These are phyloP conservation scores for Pseudomugil gertrudae DNA, from an alignment of 2,797 vertebrate genomes.

Conservation along the genomic window DNA sequence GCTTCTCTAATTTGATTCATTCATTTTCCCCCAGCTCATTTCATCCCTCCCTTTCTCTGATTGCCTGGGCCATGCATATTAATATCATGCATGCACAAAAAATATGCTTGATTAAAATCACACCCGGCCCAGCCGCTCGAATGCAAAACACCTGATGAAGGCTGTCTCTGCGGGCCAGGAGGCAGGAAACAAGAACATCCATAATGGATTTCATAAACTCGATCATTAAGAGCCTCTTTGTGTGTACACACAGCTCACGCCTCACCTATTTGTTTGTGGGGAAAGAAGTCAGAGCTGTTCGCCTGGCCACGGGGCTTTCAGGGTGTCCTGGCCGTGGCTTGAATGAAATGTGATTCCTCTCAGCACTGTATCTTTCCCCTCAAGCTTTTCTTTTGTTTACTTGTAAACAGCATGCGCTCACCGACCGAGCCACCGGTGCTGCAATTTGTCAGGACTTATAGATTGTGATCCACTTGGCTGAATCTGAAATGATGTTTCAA, in stretches of 20 bases:
- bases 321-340: constrained; percentile 46
- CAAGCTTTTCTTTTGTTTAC: constrained; percentile 58
- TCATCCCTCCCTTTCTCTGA: constrained; percentile 46
- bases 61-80: constrained; percentile 69
- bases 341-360: constrained; percentile 57
- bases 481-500: constrained; percentile 50
- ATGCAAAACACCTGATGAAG: constrained; percentile 43
- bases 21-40: constrained; percentile 68
- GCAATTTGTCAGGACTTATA: constrained; percentile 60
- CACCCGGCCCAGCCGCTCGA: constrained; percentile 43
- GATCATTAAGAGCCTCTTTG: constrained; percentile 62
- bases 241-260: constrained; percentile 54
- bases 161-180: constrained; percentile 53
- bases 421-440: constrained; percentile 25
- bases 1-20: constrained; percentile 69
- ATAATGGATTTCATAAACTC: constrained; percentile 68
- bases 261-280: constrained; percentile 63
- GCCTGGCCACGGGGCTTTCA: constrained; percentile 34
- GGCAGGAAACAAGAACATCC: constrained; percentile 60
- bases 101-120: constrained; percentile 75
- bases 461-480: constrained; percentile 35
- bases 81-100: constrained; percentile 65
- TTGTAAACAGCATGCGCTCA: constrained; percentile 55
- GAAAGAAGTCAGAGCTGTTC: constrained; percentile 59
- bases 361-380: constrained; percentile 35